phyloP scores from a whole-genome alignment of 2,888 invertebrate species.

The Aleiodes testaceus region DNA sequence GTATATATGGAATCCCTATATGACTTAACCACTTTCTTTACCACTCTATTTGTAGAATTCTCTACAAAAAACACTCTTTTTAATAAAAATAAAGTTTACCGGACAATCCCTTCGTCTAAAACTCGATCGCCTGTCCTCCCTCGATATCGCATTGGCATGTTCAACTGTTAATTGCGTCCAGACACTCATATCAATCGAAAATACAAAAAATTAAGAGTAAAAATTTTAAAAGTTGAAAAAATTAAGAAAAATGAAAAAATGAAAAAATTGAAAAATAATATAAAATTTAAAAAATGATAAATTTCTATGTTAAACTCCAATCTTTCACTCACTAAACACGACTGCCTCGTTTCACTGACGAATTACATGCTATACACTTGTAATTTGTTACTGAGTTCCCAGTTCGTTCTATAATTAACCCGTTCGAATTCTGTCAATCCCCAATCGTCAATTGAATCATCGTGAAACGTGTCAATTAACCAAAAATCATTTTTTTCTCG shows the following conservation, averaged over 20 bases:
- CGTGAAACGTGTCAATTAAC: not conserved
- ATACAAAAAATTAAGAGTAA: too few species aligned
- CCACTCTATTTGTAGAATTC: too few species aligned
- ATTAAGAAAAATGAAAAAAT: too few species aligned
- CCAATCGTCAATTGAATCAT: not conserved
- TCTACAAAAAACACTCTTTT: too few species aligned
- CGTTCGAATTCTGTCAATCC: constrained; percentile 23
- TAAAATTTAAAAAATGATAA: not conserved
- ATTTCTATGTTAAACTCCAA: not conserved
- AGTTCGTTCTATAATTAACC: constrained; percentile 48
- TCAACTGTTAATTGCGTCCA: constrained; percentile 69
- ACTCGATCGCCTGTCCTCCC: constrained; percentile 79
- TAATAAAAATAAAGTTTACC: constrained; percentile 44
- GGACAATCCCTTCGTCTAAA: constrained; percentile 58
- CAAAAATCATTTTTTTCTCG: not conserved
- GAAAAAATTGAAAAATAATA: not conserved
- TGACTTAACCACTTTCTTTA: too few species aligned
- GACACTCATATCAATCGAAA: constrained; percentile 60
- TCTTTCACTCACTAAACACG: constrained; percentile 1
- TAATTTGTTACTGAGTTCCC: constrained; percentile 46
- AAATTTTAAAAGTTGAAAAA: too few species aligned
- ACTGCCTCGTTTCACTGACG: constrained; percentile 29
- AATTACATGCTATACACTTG: constrained; percentile 24
- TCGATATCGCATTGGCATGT: constrained; percentile 76
- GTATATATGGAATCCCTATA: too few species aligned